phyloP scores from a whole-genome alignment of 2,113 vertebrate species.

The Eubucco bourcierii region DNA sequence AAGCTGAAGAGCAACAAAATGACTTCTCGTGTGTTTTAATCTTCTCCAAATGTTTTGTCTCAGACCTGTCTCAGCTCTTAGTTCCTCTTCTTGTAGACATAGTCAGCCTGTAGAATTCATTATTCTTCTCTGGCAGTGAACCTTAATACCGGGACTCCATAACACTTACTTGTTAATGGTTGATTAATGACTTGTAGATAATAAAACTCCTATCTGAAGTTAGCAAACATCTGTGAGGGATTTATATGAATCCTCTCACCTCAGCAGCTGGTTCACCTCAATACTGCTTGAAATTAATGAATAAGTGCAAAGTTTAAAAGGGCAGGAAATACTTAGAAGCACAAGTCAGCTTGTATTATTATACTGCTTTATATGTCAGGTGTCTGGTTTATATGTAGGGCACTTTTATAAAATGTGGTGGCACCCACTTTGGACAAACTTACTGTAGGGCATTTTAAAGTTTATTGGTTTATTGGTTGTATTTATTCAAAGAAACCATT shows the following conservation, averaged over 20 bases:
- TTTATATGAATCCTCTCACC: constrained; percentile 68
- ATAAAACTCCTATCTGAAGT: constrained; percentile 60
- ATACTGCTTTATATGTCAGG: constrained; percentile 30
- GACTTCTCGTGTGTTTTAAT: constrained; percentile 51
- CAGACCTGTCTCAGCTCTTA: constrained; percentile 19
- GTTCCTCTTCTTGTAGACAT: constrained; percentile 2
- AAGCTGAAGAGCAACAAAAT: not conserved
- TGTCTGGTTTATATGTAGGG: not conserved
- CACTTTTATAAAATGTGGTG: not conserved
- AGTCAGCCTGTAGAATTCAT: constrained; percentile 33
- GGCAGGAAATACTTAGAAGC: constrained; percentile 58
- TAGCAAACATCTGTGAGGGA: constrained; percentile 50
- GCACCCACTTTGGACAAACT: not conserved
- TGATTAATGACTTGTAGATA: constrained; percentile 64
- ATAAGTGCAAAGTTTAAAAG: constrained; percentile 59
- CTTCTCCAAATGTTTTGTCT: constrained; percentile 49
- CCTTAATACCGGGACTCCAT: constrained; percentile 17
- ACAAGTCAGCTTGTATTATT: constrained; percentile 39
- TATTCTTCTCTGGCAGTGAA: constrained; percentile 34
- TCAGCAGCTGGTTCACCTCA: constrained; percentile 57
- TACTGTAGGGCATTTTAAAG: not conserved
- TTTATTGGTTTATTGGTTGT: constrained; percentile 3
- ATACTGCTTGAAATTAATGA: constrained; percentile 65
- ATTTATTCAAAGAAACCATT: constrained; percentile 9
- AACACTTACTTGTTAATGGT: constrained; percentile 52